Base-by-base conservation (phyloP, 2,888 invertebrate species). In the Megalurothrips usitatus region DNA sequence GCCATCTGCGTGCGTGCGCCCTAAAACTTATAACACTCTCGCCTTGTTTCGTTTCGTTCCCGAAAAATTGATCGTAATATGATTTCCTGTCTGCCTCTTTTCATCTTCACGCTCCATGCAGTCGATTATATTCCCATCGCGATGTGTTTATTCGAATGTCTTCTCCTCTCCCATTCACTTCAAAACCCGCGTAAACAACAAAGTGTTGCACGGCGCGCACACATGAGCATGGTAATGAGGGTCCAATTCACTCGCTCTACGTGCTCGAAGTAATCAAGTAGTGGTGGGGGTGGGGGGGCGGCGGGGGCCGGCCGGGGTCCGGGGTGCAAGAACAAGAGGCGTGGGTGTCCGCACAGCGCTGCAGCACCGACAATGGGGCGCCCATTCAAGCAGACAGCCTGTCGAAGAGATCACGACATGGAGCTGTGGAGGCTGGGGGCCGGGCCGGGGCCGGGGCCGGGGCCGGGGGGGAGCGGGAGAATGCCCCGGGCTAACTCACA, bases 341-440 rank as follows among this genome's bases (percentile, higher is more conserved):
- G 68, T 68, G 68, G 68, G 58, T 58, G 58, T 58, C 58, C n/a
- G 58, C n/a, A 58, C 58, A 58, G 17, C 58, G 58, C 58, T 58
- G 34, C 68, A 11, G 68, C 19, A 23, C 23, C 68, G 8, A 75
- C 68, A 75, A 75, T 75, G 68, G 68, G 68, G 23, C 26, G 26
- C 26, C 68, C 68, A 75, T 75, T 23, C 68, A 75, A 26, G 68
- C 68, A 75, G 68, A 75, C 68, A 75, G 68, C 68, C 68, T 75
- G 68, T 75, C 68, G 68, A 75, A 75, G 58, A 58, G 19, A 58
- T 43, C 34, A 43, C 34, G 34, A 43, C 34, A 43, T 43, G 34
- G 34, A 43, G 58, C 58, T 0, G 58, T 0, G 58, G 58, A n/a
- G 34, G 34, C 34, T 43, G 34, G 34, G 34, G 34, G 34, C 34